phyloP scores from a whole-genome alignment of 2,797 vertebrate genomes.

The Scolopax bukidnonensis region DNA sequence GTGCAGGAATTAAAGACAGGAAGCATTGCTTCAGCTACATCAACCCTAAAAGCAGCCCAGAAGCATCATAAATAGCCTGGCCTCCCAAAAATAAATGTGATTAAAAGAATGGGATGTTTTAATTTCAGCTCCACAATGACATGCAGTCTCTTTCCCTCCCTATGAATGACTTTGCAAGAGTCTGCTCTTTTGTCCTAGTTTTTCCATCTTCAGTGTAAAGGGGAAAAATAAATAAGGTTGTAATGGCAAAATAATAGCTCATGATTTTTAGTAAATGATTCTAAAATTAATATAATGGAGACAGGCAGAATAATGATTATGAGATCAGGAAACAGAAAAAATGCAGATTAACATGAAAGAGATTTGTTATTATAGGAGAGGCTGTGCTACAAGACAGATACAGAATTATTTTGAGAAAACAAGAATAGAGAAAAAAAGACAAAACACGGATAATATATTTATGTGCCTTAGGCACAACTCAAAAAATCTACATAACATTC shows the following conservation, averaged over 20 bases:
- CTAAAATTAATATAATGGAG: not conserved
- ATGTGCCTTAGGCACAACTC: not conserved
- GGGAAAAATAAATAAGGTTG: not conserved
- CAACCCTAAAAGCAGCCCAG: slow-evolving; percentile 4
- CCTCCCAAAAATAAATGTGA: not conserved
- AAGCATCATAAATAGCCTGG: not conserved
- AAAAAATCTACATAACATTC: not conserved
- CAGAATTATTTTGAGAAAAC: not conserved
- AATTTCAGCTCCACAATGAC: not conserved
- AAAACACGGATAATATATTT: not conserved
- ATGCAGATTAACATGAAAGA: not conserved
- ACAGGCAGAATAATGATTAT: not conserved
- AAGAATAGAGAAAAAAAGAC: not conserved
- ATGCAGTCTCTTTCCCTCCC: not conserved
- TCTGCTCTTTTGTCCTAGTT: not conserved
- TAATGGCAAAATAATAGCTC: not conserved
- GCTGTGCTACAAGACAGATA: not conserved
- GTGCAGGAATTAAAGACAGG: slow-evolving; percentile 30
- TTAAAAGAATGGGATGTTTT: not conserved
- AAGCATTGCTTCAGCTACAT: not conserved
- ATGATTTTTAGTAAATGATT: not conserved
- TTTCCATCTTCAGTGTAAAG: not conserved
- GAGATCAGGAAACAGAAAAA: not conserved
- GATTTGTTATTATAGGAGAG: not conserved
- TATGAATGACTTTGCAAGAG: not conserved